These are phyloP conservation scores for Glomeris maerens DNA, from an alignment of 1,140 invertebrate genomes.

Conservation along the genomic window DNA sequence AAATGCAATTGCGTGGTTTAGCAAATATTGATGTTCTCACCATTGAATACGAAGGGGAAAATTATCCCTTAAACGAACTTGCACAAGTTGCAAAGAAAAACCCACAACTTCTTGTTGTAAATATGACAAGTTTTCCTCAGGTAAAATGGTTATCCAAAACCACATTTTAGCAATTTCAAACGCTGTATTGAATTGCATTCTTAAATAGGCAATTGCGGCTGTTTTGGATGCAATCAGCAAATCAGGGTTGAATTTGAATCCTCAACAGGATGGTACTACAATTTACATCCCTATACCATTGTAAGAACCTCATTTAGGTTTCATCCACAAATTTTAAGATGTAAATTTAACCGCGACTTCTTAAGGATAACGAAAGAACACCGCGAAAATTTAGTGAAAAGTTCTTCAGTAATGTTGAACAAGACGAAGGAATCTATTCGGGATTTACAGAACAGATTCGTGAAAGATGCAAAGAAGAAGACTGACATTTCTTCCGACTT, in stretches of 20 bases:
- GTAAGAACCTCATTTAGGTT: conserved; percentile 34
- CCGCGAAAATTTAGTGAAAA: conserved; percentile 68
- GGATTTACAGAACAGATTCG: conserved; percentile 55
- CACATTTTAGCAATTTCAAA: no score
- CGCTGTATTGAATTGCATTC: no score
- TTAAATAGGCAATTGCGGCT: conserved; percentile 55
- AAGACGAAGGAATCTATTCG: conserved; percentile 64
- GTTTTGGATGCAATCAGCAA: conserved; percentile 55
- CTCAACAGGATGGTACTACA: conserved; percentile 83
- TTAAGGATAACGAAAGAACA: conserved; percentile 76
- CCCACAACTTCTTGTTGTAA: conserved; percentile 68
- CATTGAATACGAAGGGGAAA: conserved; percentile 61
- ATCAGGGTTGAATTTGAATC: conserved; percentile 82
- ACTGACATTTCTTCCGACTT: conserved; percentile 46
- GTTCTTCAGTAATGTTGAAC: conserved; percentile 64
- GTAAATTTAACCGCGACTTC: conserved; percentile 17
- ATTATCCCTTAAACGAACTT: conserved; percentile 70
- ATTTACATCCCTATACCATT: conserved; percentile 77
- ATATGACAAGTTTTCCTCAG: conserved; percentile 67
- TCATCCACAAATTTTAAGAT: neutral
- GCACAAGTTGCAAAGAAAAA: conserved; percentile 76
- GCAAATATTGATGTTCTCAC: conserved; percentile 59
- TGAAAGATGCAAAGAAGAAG: conserved; percentile 52
- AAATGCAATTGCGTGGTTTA: conserved; percentile 22
- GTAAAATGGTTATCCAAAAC: no score